phyloP scores from a whole-genome alignment of 1,140 invertebrate species.

The Trichonephila inaurata region DNA sequence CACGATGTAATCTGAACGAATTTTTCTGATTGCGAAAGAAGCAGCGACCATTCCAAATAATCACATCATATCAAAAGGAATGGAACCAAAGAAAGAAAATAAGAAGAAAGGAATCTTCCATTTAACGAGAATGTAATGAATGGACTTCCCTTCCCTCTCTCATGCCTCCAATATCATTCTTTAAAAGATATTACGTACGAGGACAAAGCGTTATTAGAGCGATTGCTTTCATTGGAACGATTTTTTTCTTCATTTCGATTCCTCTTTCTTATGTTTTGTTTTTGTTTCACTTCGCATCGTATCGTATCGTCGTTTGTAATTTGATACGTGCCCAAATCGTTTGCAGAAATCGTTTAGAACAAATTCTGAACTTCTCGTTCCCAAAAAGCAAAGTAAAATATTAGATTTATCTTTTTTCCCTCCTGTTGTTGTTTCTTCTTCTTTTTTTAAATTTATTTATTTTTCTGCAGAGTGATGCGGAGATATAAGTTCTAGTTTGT shows the following conservation, averaged over 20 bases:
- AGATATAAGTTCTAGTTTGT: slow-evolving; percentile 22
- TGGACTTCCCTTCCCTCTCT: background rate
- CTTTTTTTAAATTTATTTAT: background rate
- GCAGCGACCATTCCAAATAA: slow-evolving; percentile 39
- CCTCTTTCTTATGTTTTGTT: background rate
- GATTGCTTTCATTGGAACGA: background rate
- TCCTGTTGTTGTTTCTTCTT: background rate
- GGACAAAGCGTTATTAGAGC: slow-evolving; percentile 55
- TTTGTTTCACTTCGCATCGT: background rate
- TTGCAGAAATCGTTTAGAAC: slow-evolving; percentile 40
- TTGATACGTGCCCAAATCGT: slow-evolving; percentile 54
- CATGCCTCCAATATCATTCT: slow-evolving; percentile 37
- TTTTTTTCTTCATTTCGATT: background rate
- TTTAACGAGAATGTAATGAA: slow-evolving; percentile 58
- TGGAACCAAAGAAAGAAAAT: background rate
- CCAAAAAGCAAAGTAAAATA: slow-evolving; percentile 29
- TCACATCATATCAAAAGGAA: slow-evolving; percentile 34
- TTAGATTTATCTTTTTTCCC: slow-evolving; percentile 7
- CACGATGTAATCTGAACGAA: slow-evolving; percentile 24
- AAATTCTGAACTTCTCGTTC: background rate
- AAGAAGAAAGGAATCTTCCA: slow-evolving; percentile 14
- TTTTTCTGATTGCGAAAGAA: background rate
- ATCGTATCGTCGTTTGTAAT: slow-evolving; percentile 42
- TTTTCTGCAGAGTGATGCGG: background rate
- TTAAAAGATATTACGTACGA: slow-evolving; percentile 38